Conservation (phyloP, 2,888 invertebrate species). For the Amiota minor region DNA sequence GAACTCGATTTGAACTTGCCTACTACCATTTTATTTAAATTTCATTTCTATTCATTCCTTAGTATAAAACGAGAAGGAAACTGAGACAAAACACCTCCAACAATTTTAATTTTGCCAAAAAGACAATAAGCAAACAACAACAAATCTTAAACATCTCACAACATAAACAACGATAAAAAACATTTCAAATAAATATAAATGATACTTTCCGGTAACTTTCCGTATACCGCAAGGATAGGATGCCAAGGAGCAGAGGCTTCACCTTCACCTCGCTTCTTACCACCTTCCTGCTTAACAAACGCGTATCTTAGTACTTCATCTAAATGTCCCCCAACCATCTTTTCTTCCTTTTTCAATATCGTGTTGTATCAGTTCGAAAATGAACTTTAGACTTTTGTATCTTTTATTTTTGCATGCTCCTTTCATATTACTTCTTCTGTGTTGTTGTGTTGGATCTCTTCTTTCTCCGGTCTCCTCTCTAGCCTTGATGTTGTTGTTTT, state of each 20-base stretch:
- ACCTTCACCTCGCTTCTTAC: slow-evolving; percentile 16
- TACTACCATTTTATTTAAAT: too few species aligned
- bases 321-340: slow-evolving; percentile 38
- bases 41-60: too few species aligned
- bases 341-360: slow-evolving; percentile 62
- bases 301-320: slow-evolving; percentile 20
- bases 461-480: slow-evolving; percentile 37
- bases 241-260: neutral
- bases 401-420: neutral
- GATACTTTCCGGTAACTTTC: slow-evolving; percentile 43
- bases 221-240: slow-evolving; percentile 17
- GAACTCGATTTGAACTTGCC: too few species aligned
- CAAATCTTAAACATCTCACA: slow-evolving; percentile 7
- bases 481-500: slow-evolving; percentile 35
- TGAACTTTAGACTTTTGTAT: slow-evolving; percentile 48
- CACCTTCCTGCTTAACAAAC: slow-evolving; percentile 15
- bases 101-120: slow-evolving; percentile 1
- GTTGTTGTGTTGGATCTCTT: slow-evolving; percentile 29
- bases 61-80: too few species aligned
- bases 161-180: slow-evolving; percentile 46
- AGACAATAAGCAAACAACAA: neutral
- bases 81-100: neutral
- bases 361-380: slow-evolving; percentile 55
- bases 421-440: neutral
- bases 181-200: slow-evolving; percentile 63